These are phyloP conservation scores for Sceloporus tristichus DNA, from an alignment of 2,113 vertebrate genomes.

Conservation along the genomic window DNA sequence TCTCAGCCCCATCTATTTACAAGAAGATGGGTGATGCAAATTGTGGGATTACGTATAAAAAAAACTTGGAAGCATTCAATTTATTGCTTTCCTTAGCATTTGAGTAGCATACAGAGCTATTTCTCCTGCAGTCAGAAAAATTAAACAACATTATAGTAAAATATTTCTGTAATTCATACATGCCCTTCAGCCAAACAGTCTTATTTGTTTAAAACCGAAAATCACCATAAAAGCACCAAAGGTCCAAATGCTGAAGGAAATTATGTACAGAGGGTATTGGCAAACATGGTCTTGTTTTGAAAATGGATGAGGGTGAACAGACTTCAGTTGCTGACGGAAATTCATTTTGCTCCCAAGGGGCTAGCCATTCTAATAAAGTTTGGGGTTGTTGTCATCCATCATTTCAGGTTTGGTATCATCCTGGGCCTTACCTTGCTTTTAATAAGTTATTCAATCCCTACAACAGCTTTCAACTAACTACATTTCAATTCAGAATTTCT, in stretches of 20 bases:
- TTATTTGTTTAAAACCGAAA: neutral
- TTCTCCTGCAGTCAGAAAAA: neutral
- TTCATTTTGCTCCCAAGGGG: neutral
- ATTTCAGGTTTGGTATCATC: neutral
- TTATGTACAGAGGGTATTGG: too few species aligned
- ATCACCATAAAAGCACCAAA: neutral
- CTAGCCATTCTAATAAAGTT: neutral
- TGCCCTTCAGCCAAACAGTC: neutral
- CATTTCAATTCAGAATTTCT: neutral
- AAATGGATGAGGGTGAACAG: neutral
- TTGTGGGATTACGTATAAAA: neutral
- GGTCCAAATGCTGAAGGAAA: neutral
- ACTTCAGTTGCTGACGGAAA: neutral
- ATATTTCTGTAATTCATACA: neutral
- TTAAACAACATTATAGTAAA: conserved; percentile 1
- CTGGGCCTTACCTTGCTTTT: neutral
- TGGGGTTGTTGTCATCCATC: neutral
- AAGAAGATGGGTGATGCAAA: neutral
- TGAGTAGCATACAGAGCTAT: neutral
- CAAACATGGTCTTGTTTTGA: neutral
- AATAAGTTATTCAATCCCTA: neutral
- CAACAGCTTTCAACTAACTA: neutral
- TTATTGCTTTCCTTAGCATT: neutral
- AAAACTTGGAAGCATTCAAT: neutral
- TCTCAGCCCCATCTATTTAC: too few species aligned